Evolutionary conservation across 2,888 invertebrate species (phyloP).

Genomic region (Pteria penguin): DNA sequence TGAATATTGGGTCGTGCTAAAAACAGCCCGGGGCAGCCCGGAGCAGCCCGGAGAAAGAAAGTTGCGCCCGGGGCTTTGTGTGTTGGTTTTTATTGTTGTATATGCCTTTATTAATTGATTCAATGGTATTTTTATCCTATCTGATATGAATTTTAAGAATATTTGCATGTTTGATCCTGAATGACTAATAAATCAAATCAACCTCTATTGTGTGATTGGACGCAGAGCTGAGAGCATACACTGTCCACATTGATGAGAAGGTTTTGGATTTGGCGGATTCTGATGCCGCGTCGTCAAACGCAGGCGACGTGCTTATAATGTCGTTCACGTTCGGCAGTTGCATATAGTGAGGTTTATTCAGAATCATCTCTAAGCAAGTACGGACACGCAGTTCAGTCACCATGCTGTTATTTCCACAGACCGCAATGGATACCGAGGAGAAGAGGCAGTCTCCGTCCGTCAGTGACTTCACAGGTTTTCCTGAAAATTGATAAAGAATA

Average conservation of each 20-base stretch:
- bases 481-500: no score
- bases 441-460: constrained; percentile 1
- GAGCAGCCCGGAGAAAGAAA: no score
- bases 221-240: neutral
- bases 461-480: neutral
- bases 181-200: no score
- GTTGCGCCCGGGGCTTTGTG: no score
- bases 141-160: no score
- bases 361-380: neutral
- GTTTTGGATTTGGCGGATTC: neutral
- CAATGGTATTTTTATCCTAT: no score
- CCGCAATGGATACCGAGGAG: neutral
- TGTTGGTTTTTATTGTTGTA: no score
- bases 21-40: no score
- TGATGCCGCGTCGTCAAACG: neutral
- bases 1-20: no score
- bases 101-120: no score
- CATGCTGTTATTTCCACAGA: neutral
- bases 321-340: neutral
- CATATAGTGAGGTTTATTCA: neutral
- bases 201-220: neutral
- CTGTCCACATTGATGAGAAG: neutral
- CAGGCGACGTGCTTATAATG: neutral
- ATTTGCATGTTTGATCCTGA: no score
- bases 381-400: neutral